Conservation (phyloP, 2,888 invertebrate species). For the Ctenicera cuprea region DNA sequence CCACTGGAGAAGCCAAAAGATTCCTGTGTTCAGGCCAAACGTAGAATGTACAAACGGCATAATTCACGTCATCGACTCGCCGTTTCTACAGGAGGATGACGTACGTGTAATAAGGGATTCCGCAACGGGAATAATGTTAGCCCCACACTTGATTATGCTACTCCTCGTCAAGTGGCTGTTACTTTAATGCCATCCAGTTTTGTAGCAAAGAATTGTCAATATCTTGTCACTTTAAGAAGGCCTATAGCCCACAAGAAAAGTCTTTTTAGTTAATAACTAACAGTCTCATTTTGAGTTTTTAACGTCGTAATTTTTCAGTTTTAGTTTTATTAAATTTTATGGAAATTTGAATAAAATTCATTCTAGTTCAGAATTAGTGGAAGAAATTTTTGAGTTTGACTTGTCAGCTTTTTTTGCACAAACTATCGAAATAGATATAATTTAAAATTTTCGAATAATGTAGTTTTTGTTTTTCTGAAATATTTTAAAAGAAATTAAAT, state of each 20-base stretch:
- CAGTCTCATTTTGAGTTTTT: constrained; percentile 4
- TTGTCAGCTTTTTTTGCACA: constrained; percentile 4
- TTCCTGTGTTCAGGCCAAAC: constrained; percentile 91
- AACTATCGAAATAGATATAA: not conserved
- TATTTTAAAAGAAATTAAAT: not conserved
- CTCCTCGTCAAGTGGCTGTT: constrained; percentile 71
- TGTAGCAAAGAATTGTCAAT: constrained; percentile 49
- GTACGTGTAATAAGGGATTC: constrained; percentile 80
- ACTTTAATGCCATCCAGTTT: constrained; percentile 60
- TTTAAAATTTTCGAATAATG: too few species aligned
- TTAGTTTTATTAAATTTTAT: too few species aligned
- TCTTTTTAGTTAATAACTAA: not conserved
- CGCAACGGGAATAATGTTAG: constrained; percentile 60
- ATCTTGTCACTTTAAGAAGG: constrained; percentile 38
- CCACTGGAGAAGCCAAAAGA: constrained; percentile 89
- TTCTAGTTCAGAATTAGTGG: constrained; percentile 13
- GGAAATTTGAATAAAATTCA: not conserved
- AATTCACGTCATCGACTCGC: constrained; percentile 94
- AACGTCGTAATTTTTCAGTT: constrained; percentile 15
- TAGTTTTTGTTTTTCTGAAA: not conserved
- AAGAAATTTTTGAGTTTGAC: constrained; percentile 24
- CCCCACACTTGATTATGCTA: constrained; percentile 66
- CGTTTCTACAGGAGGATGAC: constrained; percentile 89
- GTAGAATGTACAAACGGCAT: constrained; percentile 97
- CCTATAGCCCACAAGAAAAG: constrained; percentile 34